Conservation (phyloP, 2,888 invertebrate genomes). For the Diaprepes abbreviatus region DNA sequence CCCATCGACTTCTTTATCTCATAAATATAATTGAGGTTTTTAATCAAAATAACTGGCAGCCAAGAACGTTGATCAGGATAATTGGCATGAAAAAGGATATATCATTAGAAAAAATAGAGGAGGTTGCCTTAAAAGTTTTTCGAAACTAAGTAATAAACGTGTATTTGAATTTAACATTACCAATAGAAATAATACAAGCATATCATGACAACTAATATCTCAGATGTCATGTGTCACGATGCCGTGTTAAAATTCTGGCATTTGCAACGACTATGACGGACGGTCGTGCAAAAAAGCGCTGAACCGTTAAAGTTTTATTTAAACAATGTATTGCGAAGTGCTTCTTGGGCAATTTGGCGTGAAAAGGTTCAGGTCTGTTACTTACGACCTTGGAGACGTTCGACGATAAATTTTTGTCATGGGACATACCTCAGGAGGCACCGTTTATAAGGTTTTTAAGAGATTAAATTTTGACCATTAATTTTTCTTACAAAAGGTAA, state of each 20-base stretch:
- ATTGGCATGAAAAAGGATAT: too few species aligned
- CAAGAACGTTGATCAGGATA: too few species aligned
- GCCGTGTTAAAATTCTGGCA: not conserved
- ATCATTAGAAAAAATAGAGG: too few species aligned
- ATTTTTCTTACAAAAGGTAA: not conserved
- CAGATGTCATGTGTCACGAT: too few species aligned
- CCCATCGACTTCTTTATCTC: too few species aligned
- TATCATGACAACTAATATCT: too few species aligned
- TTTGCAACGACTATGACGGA: not conserved
- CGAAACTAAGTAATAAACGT: too few species aligned
- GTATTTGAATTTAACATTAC: too few species aligned
- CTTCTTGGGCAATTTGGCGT: slow-evolving; percentile 37
- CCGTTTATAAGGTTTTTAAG: not conserved
- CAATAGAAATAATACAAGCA: too few species aligned
- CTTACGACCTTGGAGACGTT: slow-evolving; percentile 35
- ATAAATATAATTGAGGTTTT: too few species aligned
- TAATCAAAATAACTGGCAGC: too few species aligned
- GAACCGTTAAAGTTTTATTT: slow-evolving; percentile 23
- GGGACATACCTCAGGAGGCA: slow-evolving; percentile 5
- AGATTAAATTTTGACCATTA: not conserved
- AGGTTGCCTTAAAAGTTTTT: too few species aligned
- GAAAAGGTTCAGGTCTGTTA: slow-evolving; percentile 44
- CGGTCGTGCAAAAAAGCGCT: slow-evolving; percentile 10
- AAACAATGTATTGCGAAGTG: slow-evolving; percentile 33
- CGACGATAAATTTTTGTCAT: slow-evolving; percentile 19